phyloP scores from a whole-genome alignment of 2,888 invertebrate species.

The Prosopocoilus inquinatus region DNA sequence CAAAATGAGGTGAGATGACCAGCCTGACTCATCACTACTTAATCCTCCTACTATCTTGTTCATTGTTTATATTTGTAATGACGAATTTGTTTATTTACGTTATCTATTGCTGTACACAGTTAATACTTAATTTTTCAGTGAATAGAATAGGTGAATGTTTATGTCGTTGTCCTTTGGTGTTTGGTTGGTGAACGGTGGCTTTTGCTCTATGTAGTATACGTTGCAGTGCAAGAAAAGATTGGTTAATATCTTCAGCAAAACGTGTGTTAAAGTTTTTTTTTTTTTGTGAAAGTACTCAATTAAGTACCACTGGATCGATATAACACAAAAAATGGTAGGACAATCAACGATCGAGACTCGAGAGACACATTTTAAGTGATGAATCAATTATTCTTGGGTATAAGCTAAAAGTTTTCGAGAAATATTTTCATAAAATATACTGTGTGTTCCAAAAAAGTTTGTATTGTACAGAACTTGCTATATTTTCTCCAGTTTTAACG shows the following conservation, averaged over 20 bases:
- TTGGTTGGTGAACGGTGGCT: slow-evolving; percentile 30
- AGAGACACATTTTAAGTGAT: too few relatives aligned
- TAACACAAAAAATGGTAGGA: too few relatives aligned
- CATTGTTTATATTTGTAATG: too few relatives aligned
- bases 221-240: slow-evolving; percentile 16
- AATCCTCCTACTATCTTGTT: too few relatives aligned
- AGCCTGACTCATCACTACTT: background rate
- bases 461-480: too few relatives aligned
- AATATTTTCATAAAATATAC: too few relatives aligned
- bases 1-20: slow-evolving; percentile 41
- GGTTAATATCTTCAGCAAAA: slow-evolving; percentile 5
- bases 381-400: too few relatives aligned
- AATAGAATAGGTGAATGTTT: slow-evolving; percentile 2
- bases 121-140: background rate
- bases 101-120: slow-evolving; percentile 1
- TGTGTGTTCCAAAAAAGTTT: too few relatives aligned
- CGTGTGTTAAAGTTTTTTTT: background rate
- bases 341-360: too few relatives aligned
- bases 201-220: slow-evolving; percentile 19
- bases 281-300: background rate
- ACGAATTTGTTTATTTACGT: background rate
- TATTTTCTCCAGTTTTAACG: too few relatives aligned
- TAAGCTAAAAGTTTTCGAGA: too few relatives aligned
- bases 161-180: slow-evolving; percentile 21
- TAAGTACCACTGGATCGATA: too few relatives aligned